phyloP scores from a whole-genome alignment of 2,888 invertebrate genomes.

The Pristionchus arcanus region DNA sequence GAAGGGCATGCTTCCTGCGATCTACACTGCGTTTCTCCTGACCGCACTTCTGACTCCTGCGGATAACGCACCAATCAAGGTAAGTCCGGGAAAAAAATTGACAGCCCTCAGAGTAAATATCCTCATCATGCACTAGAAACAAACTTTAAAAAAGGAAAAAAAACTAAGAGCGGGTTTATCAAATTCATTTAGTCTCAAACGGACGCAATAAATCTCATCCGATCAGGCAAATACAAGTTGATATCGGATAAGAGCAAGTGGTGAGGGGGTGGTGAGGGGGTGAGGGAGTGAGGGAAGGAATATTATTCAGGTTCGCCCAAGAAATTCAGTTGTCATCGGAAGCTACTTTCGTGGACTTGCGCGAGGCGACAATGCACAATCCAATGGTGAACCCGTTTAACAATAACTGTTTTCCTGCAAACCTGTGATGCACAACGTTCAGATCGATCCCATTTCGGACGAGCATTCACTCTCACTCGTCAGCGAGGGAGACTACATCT shows the following conservation, averaged over 20 bases:
- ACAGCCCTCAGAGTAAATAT: too few relatives aligned
- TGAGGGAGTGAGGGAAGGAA: neutral
- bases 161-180: too few relatives aligned
- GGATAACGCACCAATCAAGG: neutral
- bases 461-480: neutral
- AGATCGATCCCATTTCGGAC: neutral
- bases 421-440: too few relatives aligned
- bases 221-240: neutral
- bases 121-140: too few relatives aligned
- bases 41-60: neutral
- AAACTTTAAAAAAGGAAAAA: too few relatives aligned
- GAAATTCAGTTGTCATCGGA: neutral
- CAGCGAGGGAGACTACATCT: neutral
- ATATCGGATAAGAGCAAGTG: slow-evolving; percentile 29
- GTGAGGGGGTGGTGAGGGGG: too few relatives aligned
- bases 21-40: neutral
- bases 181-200: neutral
- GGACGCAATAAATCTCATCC: neutral
- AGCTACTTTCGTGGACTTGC: neutral
- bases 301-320: slow-evolving; percentile 10
- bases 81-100: neutral
- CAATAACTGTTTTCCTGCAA: too few relatives aligned
- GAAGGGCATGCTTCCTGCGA: neutral
- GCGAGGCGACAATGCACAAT: neutral
- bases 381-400: slow-evolving; percentile 16